phyloP scores from a whole-genome alignment of 2,888 invertebrate species.

The Leucophenga maculata region DNA sequence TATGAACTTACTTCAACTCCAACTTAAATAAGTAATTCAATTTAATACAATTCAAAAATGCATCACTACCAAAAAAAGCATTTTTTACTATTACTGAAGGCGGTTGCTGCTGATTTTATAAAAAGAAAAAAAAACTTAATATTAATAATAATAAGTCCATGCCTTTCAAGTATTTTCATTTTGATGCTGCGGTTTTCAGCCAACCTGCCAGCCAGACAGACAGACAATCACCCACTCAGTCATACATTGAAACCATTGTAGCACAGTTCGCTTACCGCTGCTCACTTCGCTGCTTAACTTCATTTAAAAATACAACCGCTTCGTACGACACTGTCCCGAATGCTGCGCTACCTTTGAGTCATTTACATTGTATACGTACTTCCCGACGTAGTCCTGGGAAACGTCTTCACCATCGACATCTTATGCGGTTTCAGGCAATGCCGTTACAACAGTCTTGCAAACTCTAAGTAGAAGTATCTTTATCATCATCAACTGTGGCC shows the following conservation, averaged over 20 bases:
- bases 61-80: no score
- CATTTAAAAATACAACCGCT: background rate
- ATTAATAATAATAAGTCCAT: background rate
- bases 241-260: no score
- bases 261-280: background rate
- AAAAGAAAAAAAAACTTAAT: no score
- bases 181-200: background rate
- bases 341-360: constrained; percentile 42
- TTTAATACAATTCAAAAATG: no score
- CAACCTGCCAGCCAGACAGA: background rate
- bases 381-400: constrained; percentile 36
- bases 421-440: constrained; percentile 9
- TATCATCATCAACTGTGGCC: background rate
- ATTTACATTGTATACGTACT: constrained; percentile 44
- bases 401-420: constrained; percentile 19
- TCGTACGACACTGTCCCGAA: background rate
- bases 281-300: background rate
- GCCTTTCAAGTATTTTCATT: constrained; percentile 21
- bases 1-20: no score
- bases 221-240: background rate
- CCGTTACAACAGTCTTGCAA: no score
- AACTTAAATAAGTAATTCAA: no score
- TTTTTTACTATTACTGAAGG: no score
- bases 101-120: no score
- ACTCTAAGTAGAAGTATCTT: background rate